Conservation (phyloP, 1,140 invertebrate genomes). For the Bombus huntii region DNA sequence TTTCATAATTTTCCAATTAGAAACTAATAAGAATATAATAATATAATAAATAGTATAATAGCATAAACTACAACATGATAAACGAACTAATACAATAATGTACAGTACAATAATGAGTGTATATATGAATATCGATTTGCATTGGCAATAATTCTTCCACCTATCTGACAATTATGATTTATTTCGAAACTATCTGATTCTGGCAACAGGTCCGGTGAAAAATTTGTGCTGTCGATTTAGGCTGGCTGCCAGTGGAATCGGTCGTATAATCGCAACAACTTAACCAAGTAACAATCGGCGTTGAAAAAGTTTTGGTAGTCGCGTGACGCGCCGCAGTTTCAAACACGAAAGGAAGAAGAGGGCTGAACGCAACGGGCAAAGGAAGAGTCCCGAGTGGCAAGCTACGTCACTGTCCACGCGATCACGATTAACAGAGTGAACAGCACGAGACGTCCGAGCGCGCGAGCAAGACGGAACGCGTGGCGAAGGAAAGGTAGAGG, state of each 20-base stretch:
- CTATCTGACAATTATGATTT: neutral
- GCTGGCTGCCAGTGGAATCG: neutral
- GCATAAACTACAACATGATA: neutral
- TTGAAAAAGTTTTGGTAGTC: slow-evolving; percentile 26
- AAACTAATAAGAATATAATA: neutral
- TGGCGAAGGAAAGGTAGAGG: slow-evolving; percentile 45
- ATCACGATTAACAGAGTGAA: slow-evolving; percentile 73
- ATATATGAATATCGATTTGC: neutral
- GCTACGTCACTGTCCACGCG: slow-evolving; percentile 70
- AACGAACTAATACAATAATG: neutral
- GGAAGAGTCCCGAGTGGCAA: slow-evolving; percentile 4
- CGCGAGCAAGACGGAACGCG: slow-evolving; percentile 50
- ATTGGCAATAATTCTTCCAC: neutral
- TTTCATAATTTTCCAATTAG: neutral
- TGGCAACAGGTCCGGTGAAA: neutral
- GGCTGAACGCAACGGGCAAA: neutral
- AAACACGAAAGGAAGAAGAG: neutral
- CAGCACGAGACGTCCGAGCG: slow-evolving; percentile 51
- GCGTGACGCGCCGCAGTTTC: slow-evolving; percentile 43
- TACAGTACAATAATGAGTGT: neutral
- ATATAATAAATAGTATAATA: neutral
- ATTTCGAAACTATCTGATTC: neutral
- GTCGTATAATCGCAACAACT: neutral
- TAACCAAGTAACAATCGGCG: neutral
- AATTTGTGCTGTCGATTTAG: neutral